Evolutionary conservation across 2,797 vertebrate species (phyloP), one percentile per base, ranked within the genome.

Genomic region (Jordanella pulchra): DNA sequence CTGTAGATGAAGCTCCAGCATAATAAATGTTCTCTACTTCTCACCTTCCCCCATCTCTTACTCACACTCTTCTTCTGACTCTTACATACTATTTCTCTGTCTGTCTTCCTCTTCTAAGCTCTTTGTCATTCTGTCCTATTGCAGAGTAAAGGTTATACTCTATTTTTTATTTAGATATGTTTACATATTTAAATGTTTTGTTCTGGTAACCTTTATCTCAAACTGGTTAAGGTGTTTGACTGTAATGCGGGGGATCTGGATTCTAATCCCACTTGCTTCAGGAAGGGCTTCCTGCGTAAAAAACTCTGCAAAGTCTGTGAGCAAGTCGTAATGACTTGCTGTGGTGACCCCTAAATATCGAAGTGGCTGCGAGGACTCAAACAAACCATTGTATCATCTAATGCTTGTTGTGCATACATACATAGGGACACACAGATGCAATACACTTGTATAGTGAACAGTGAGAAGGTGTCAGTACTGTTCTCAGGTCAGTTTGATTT

Each of bases 401-500:
- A 71, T 65, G 15, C 73, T 69, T 35, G 23, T 13, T 23, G 1
- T n/a, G 64, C 47, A 69, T 72, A 74, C 71, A 70, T 21, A 44
- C 69, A 58, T 23, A 48, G 71, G 54, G 63, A 67, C 75, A 71
- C 76, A 63, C 67, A 54, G 66, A 47, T 11, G 2, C 69, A 76
- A 54, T 60, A 69, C 63, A 67, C 23, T 47, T 83, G 83, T 82
- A 82, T 80, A 85, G 69, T 79, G 17, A 75, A 82, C 81, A 87
- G 87, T 84, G 82, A 89, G 85, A 90, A 88, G 85, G 90, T 91
- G 91, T 90, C 89, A 84, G 85, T 89, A 87, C 86, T 82, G 84
- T 89, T 91, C 92, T 90, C 90, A 89, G 90, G 89, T 86, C 89
- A 87, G 80, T 90, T 92, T 80, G 87, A 84, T 89, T 91, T 88